A percentile compares a stretch with the other conserved stretches of the same genome.
Conservation (phyloP, 2,797 vertebrate genomes). For the Euthynnus affinis region DNA sequence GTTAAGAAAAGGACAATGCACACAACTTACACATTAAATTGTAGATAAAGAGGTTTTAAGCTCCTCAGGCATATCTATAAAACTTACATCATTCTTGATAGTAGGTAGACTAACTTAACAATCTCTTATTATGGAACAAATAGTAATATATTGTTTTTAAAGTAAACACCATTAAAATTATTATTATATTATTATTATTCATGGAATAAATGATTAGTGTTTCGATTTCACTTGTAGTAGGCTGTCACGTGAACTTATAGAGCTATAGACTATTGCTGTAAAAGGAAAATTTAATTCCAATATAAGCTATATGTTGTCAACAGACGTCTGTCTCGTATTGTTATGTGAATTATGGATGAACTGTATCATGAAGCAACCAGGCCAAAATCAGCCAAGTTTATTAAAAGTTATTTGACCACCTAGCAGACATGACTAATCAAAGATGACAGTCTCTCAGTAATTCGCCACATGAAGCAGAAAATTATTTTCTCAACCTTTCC, state of each 20-base stretch:
- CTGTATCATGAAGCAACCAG: neutral
- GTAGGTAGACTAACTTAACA: neutral
- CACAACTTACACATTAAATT: too few relatives aligned
- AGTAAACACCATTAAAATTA: too few relatives aligned
- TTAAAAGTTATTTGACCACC: conserved; percentile 18
- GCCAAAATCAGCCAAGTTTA: neutral
- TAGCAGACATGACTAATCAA: conserved; percentile 50
- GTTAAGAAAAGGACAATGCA: neutral
- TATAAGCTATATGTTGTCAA: neutral
- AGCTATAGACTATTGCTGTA: neutral
- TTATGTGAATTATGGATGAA: neutral
- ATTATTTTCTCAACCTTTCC: conserved; percentile 75
- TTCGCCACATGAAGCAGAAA: conserved; percentile 68
- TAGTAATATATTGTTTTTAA: too few relatives aligned
- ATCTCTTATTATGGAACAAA: neutral
- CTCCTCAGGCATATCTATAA: neutral
- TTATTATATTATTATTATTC: too few relatives aligned
- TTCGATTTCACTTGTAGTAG: neutral
- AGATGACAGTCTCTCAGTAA: conserved; percentile 59
- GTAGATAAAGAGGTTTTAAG: too few relatives aligned
- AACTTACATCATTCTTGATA: neutral
- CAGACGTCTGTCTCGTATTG: neutral
- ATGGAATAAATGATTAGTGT: neutral
- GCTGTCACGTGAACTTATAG: too few relatives aligned
- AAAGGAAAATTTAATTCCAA: neutral